These are phyloP conservation scores for Rosalia funebris DNA, from an alignment of 2,888 invertebrate genomes.

Conservation along the genomic window DNA sequence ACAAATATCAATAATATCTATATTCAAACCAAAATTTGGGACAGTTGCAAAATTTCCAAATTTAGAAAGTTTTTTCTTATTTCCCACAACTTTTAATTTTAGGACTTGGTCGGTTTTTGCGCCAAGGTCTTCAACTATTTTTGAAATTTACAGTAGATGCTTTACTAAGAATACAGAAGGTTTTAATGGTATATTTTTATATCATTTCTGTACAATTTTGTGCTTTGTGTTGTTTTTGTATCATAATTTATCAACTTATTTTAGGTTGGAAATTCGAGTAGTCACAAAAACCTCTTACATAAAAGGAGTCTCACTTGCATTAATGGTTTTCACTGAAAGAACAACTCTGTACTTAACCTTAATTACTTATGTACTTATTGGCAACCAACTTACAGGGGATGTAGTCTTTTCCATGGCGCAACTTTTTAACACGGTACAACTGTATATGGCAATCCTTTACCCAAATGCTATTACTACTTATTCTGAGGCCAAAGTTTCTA, in stretches of 20 bases:
- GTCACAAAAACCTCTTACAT: conserved; percentile 74
- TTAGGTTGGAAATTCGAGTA: conserved; percentile 71
- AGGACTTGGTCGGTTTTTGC: too few species aligned
- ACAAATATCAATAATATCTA: too few species aligned
- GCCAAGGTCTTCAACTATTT: too few species aligned
- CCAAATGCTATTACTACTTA: conserved; percentile 50
- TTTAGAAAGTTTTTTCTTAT: too few species aligned
- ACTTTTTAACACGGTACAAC: conserved; percentile 77
- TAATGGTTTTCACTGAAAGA: conserved; percentile 84
- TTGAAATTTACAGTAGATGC: too few species aligned
- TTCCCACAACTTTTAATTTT: too few species aligned
- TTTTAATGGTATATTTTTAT: background rate
- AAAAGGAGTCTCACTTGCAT: conserved; percentile 72
- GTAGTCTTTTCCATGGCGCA: conserved; percentile 82
- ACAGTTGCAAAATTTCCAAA: too few species aligned
- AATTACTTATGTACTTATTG: conserved; percentile 78
- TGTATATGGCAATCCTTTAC: conserved; percentile 53
- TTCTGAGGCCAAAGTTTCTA: conserved; percentile 53
- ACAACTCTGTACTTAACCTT: conserved; percentile 85
- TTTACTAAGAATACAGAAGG: background rate
- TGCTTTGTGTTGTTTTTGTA: background rate
- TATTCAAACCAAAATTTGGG: too few species aligned
- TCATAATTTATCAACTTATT: conserved; percentile 24
- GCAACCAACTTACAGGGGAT: conserved; percentile 68
- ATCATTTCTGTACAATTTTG: background rate